Conservation (phyloP, 2,888 invertebrate species). For the Psylliodes chrysocephalus region DNA sequence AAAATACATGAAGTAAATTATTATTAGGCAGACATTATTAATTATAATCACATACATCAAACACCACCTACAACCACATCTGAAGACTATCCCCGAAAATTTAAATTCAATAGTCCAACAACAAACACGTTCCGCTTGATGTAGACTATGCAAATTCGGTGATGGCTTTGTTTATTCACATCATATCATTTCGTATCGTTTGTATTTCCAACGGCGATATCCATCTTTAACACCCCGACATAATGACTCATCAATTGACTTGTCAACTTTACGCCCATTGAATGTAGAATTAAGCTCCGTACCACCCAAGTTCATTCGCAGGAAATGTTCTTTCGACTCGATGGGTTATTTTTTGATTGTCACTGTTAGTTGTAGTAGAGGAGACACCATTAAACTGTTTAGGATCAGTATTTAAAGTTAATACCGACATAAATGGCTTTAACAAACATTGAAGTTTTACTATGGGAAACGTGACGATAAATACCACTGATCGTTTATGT, state of each 20-base stretch:
- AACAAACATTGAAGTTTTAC: too few relatives aligned
- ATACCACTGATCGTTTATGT: too few relatives aligned
- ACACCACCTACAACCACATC: conserved; percentile 6
- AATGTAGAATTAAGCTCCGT: conserved; percentile 36
- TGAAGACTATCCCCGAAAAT: conserved; percentile 9
- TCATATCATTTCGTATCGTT: conserved; percentile 31
- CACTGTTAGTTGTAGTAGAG: background rate
- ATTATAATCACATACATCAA: background rate
- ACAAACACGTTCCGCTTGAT: background rate
- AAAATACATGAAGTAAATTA: too few relatives aligned
- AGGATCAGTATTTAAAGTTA: background rate
- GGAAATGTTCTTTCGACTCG: conserved; percentile 29
- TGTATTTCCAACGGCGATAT: conserved; percentile 46
- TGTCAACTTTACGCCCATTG: conserved; percentile 43
- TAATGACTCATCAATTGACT: conserved; percentile 53
- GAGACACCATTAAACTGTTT: background rate
- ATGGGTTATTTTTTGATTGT: conserved; percentile 21
- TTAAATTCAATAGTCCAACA: conserved; percentile 3
- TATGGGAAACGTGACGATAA: too few relatives aligned
- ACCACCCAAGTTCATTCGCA: conserved; percentile 39
- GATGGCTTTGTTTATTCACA: conserved; percentile 45
- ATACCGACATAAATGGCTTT: too few relatives aligned
- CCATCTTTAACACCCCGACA: conserved; percentile 50
- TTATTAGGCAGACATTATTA: background rate
- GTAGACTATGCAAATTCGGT: conserved; percentile 2